Conservation (phyloP, 2,888 invertebrate genomes). For the Tupiocoris notatus region DNA sequence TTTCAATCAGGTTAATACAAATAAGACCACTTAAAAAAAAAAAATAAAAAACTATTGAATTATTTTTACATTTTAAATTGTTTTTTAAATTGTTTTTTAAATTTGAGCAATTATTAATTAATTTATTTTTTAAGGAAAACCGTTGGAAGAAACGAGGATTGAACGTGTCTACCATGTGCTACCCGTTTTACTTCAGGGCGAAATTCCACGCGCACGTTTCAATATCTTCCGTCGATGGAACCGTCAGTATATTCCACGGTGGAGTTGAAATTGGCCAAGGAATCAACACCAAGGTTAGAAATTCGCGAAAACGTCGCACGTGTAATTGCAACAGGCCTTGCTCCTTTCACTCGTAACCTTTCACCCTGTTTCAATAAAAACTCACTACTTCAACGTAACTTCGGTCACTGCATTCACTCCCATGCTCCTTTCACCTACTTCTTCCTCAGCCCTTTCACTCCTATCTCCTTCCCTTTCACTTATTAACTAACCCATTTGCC, state of each 20-base stretch:
- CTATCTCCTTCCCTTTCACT: too few relatives aligned
- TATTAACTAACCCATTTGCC: too few relatives aligned
- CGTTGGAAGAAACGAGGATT: conserved; percentile 79
- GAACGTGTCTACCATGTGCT: conserved; percentile 68
- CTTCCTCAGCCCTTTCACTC: too few relatives aligned
- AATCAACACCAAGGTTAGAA: conserved; percentile 75
- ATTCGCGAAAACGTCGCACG: too few relatives aligned
- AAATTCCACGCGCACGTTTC: conserved; percentile 65
- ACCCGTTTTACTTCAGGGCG: conserved; percentile 59
- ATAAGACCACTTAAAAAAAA: too few relatives aligned
- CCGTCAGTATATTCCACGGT: conserved; percentile 69
- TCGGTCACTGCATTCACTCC: too few relatives aligned
- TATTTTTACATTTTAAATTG: background rate
- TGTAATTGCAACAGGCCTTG: too few relatives aligned
- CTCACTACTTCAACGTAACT: too few relatives aligned
- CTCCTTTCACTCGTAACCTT: too few relatives aligned
- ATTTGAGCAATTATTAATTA: background rate
- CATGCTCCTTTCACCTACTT: too few relatives aligned
- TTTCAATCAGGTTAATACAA: background rate
- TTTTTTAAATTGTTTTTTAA: background rate
- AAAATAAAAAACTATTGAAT: background rate
- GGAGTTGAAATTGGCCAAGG: conserved; percentile 81
- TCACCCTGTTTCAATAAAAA: too few relatives aligned
- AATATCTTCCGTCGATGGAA: conserved; percentile 69
- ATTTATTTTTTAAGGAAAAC: conserved; percentile 59